Percentiles rank a stretch among this genome's conserved stretches.
Evolutionary conservation across 1,140 invertebrate genomes (phyloP).

Genomic region (Listronotus oregonensis): DNA sequence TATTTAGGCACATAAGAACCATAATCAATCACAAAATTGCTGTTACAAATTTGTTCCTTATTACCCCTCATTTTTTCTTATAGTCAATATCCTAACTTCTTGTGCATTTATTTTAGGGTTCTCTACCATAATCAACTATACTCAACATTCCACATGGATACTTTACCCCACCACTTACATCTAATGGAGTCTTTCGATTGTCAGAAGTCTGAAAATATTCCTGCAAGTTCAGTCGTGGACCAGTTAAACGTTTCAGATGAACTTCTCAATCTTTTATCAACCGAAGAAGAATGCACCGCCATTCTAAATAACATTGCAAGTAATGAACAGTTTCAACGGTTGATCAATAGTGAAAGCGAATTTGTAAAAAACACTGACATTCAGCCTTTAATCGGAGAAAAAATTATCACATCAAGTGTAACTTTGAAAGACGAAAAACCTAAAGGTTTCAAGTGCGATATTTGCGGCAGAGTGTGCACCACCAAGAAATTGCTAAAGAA

Average conservation of each 20-base stretch:
- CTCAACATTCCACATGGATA: constrained; percentile 31
- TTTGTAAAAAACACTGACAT: constrained; percentile 37
- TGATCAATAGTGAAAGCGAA: constrained; percentile 38
- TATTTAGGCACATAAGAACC: too few relatives aligned
- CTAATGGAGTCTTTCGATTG: constrained; percentile 39
- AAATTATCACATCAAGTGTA: neutral
- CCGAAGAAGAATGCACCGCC: constrained; percentile 48
- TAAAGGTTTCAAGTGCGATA: constrained; percentile 14
- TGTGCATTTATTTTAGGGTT: constrained; percentile 8
- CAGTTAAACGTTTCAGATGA: constrained; percentile 48
- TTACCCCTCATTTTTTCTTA: too few relatives aligned
- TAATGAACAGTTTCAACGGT: constrained; percentile 40
- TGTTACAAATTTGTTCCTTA: too few relatives aligned
- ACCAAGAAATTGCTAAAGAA: constrained; percentile 36
- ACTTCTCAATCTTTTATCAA: constrained; percentile 44
- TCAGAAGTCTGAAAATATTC: constrained; percentile 39
- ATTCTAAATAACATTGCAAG: constrained; percentile 47
- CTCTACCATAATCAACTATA: neutral
- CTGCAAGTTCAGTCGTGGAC: constrained; percentile 43
- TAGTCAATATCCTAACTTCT: too few relatives aligned
- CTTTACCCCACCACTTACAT: constrained; percentile 27
- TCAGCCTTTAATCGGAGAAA: constrained; percentile 21
- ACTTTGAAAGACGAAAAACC: constrained; percentile 5
- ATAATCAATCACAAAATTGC: too few relatives aligned
- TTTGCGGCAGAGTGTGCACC: constrained; percentile 14